Conservation (phyloP, 2,888 invertebrate species). For the Agonopterix alstromeriana region DNA sequence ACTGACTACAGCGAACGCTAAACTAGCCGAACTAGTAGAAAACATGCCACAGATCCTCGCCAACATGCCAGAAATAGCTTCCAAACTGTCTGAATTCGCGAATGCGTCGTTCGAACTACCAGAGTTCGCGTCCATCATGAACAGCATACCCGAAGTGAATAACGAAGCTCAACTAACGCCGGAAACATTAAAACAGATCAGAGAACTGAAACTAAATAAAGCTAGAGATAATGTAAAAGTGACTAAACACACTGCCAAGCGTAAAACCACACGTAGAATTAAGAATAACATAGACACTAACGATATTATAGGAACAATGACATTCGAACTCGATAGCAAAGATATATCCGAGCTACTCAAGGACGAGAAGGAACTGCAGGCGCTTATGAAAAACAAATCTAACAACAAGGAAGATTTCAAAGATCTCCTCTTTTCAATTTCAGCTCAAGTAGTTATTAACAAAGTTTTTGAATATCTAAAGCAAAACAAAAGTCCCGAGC, state of each 20-base stretch:
- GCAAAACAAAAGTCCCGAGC: constrained; percentile 46
- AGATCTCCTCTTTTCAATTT: constrained; percentile 52
- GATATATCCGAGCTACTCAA: constrained; percentile 47
- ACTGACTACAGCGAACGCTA: constrained; percentile 39
- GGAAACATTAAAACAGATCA: constrained; percentile 65
- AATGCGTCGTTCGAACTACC: constrained; percentile 58
- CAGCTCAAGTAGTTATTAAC: constrained; percentile 59
- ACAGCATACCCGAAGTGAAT: constrained; percentile 50
- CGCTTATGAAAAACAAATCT: constrained; percentile 39
- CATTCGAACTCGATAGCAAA: constrained; percentile 54
- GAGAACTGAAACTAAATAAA: constrained; percentile 59
- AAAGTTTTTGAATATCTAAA: constrained; percentile 61
- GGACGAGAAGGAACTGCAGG: constrained; percentile 51
- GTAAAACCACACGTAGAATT: constrained; percentile 51
- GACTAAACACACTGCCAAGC: constrained; percentile 62
- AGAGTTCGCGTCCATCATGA: constrained; percentile 62
- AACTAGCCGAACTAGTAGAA: constrained; percentile 53
- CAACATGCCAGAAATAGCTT: constrained; percentile 64
- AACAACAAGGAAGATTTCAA: constrained; percentile 51
- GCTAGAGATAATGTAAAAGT: constrained; percentile 58
- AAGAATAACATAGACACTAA: constrained; percentile 40
- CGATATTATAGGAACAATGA: constrained; percentile 46
- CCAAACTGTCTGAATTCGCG: constrained; percentile 52
- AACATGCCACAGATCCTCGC: constrained; percentile 67
- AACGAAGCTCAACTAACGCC: constrained; percentile 62